Evolutionary conservation across 2,113 vertebrate genomes (phyloP).

Genomic region (Willisornis vidua): DNA sequence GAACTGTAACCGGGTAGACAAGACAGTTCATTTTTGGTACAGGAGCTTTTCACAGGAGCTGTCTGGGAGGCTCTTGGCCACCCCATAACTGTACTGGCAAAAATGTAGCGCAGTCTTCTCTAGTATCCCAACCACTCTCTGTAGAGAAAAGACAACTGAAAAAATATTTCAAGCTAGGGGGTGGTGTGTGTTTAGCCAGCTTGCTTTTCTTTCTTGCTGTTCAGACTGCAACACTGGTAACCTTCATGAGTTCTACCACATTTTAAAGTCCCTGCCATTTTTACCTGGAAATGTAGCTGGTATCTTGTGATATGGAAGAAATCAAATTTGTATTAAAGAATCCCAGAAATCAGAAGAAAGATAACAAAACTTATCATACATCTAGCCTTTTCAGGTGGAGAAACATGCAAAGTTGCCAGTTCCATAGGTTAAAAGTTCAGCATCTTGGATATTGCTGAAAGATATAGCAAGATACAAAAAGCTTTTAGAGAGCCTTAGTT

Average conservation of each 20-base stretch:
- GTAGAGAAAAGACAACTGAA: not conserved
- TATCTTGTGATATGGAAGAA: not conserved
- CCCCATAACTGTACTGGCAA: not conserved
- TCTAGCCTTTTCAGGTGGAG: not conserved
- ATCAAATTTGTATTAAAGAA: not conserved
- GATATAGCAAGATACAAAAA: not conserved
- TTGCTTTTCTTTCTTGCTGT: not conserved
- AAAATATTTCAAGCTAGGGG: not conserved
- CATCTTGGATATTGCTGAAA: not conserved
- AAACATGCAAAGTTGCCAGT: not conserved
- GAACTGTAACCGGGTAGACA: not conserved
- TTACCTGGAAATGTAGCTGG: not conserved
- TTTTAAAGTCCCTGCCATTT: not conserved
- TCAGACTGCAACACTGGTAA: not conserved
- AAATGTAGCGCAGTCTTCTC: rapidly evolving
- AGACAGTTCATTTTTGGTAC: not conserved
- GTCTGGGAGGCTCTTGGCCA: not conserved
- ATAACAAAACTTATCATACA: not conserved
- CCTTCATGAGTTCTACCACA: not conserved
- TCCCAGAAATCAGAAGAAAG: not conserved
- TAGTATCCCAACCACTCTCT: not conserved
- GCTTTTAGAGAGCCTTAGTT: not conserved
- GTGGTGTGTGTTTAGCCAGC: not conserved
- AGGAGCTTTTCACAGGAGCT: not conserved
- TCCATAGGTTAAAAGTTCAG: not conserved